Evolutionary conservation across 1,140 invertebrate genomes (phyloP).

Genomic region (Cyphomyrmex costatus): DNA sequence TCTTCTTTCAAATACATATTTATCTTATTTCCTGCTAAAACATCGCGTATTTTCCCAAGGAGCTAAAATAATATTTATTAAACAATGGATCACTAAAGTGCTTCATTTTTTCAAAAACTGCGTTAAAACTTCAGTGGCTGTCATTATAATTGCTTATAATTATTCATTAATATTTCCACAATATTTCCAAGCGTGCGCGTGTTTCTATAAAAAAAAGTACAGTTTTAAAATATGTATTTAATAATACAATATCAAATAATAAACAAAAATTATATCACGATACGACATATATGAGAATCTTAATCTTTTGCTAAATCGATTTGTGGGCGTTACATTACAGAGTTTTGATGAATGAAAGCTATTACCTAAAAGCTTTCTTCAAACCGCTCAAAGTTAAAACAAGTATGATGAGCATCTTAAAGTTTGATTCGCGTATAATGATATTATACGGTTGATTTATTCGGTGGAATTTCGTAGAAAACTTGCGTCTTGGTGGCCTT

Average conservation of each 20-base stretch:
- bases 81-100: not conserved
- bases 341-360: conserved; percentile 28
- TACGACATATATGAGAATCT: not conserved
- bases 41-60: not conserved
- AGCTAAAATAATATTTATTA: conserved; percentile 37
- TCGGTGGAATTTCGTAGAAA: conserved; percentile 3
- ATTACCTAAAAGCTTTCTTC: not conserved
- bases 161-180: not conserved
- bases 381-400: conserved; percentile 19
- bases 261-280: not conserved
- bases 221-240: not conserved
- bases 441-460: conserved; percentile 44
- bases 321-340: not conserved
- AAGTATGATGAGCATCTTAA: conserved; percentile 16
- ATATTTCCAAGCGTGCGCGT: no score
- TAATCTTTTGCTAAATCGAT: not conserved
- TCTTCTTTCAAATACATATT: not conserved
- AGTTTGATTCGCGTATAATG: conserved; percentile 51
- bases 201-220: no score
- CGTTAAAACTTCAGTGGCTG: not conserved
- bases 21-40: conserved; percentile 1
- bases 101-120: not conserved
- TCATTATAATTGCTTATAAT: conserved; percentile 13
- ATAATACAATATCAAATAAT: not conserved
- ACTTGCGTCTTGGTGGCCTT: conserved; percentile 33